Base-by-base conservation (phyloP, 2,797 vertebrate genomes). In the Perodicticus potto region DNA sequence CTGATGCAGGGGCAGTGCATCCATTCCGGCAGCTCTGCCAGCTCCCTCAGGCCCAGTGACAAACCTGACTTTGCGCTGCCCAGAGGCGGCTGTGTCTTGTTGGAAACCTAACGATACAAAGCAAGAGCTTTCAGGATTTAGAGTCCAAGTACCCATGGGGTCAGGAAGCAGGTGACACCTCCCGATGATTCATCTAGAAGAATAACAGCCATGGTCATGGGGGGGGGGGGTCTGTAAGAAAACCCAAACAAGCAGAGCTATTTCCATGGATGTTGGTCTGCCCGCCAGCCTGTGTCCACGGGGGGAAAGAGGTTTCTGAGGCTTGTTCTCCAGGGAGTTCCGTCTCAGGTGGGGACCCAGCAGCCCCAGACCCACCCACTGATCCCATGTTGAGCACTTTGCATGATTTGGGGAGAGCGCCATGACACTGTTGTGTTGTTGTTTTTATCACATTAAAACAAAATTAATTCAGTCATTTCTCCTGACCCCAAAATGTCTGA, bases 401-500 rank as follows among this genome's bases (percentile, higher is more conserved):
- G 32, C 45, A 11, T 0, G 19, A 12, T 7, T 8, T 40, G 27
- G 20, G 37, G 20, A n/a, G 14, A 53, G 55, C 34, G 11, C 37
- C 0, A 14, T 40, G 7, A 73, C 27, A 27, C 7, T 0, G 7
- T 13, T 32, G n/a, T 11, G 1, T 22, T 59, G 1, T 22, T 59
- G 53, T 4, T 77, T 86, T 67, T 20, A 55, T 92, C 80, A 45
- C 78, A 49, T n/a, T 69, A 61, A 94, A 86, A 88, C 88, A 90
- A 76, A 92, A 70, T 88, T 86, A 82, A 87, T 92, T 69, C 88
- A 65, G 90, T 40, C n/a, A 2, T 61, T 93, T 69, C 82, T 94
- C 59, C 88, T 86, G 89, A 94, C 91, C 88, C 90, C 69, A 67
- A 89, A 86, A 92, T 34, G 82, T 81, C 63, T 85, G 85, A 25